These are phyloP conservation scores for Dioctria linearis DNA, from an alignment of 2,888 invertebrate genomes.

Conservation along the genomic window DNA sequence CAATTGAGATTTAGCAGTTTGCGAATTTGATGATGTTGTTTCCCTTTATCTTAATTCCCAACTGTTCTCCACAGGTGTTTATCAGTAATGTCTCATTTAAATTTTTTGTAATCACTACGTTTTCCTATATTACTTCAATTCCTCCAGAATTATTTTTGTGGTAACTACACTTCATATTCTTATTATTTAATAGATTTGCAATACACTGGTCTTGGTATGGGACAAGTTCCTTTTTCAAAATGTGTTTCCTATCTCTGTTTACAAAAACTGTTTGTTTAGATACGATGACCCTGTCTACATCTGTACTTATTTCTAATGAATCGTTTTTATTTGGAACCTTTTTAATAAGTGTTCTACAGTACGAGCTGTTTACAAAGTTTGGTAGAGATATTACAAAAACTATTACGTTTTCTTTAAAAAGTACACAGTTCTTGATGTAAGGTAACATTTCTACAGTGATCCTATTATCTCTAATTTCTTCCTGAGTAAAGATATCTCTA, in stretches of 20 bases:
- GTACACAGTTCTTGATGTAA: no score
- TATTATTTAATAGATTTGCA: background rate
- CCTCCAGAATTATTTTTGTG: background rate
- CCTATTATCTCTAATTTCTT: slow-evolving; percentile 41
- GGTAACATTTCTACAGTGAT: slow-evolving; percentile 32
- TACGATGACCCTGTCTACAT: slow-evolving; percentile 18
- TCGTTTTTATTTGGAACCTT: slow-evolving; percentile 47
- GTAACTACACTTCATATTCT: slow-evolving; percentile 29
- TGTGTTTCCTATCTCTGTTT: slow-evolving; percentile 18
- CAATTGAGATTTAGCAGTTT: slow-evolving; percentile 30
- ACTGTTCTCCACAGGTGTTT: background rate
- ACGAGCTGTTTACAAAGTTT: background rate
- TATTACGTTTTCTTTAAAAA: slow-evolving; percentile 19
- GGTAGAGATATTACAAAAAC: slow-evolving; percentile 27
- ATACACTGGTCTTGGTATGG: slow-evolving; percentile 18
- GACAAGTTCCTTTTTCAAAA: slow-evolving; percentile 18
- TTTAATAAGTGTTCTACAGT: slow-evolving; percentile 31
- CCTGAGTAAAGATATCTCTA: slow-evolving; percentile 29
- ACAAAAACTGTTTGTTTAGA: slow-evolving; percentile 26
- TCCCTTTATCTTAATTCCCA: background rate
- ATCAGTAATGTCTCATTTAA: slow-evolving; percentile 8
- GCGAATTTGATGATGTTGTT: slow-evolving; percentile 16
- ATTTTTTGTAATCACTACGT: slow-evolving; percentile 14
- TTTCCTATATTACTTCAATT: background rate
- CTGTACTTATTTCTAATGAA: slow-evolving; percentile 36